Percentiles rank a stretch among this genome's conserved stretches.
Conservation (phyloP, 35 echinoderm and acorn worm genomes). For the Stichopus chloronotus region DNA sequence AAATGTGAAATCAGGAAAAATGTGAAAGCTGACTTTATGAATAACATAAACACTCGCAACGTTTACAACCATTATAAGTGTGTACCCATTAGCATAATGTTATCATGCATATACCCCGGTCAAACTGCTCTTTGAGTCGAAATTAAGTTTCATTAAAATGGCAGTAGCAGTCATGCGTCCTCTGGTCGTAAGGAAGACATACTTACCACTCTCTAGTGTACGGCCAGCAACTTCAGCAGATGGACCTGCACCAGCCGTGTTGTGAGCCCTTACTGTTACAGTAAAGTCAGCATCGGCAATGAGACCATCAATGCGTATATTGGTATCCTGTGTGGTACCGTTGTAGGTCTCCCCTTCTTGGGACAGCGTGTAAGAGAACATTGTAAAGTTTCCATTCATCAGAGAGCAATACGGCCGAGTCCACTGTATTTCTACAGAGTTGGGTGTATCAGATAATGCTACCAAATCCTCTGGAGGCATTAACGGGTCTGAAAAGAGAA, state of each 20-base stretch:
- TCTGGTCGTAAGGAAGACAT: not conserved
- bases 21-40: no score
- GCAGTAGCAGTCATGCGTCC: no score
- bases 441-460: not conserved
- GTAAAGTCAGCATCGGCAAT: not conserved
- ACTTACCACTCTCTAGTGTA: constrained; percentile 15
- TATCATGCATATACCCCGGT: no score
- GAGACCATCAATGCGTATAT: not conserved
- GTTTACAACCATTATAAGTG: no score
- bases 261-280: not conserved
- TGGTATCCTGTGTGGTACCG: not conserved
- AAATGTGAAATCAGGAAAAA: no score
- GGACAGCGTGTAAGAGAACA: not conserved
- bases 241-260: not conserved
- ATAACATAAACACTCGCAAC: no score
- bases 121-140: no score
- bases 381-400: not conserved
- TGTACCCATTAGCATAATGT: no score
- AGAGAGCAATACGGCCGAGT: not conserved
- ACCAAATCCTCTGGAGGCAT: not conserved
- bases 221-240: not conserved
- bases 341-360: not conserved
- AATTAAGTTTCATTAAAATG: no score
- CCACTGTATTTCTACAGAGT: not conserved
- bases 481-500: not conserved